phyloP scores from a whole-genome alignment of 2,888 invertebrate genomes.

The Hoplodrina blanda region DNA sequence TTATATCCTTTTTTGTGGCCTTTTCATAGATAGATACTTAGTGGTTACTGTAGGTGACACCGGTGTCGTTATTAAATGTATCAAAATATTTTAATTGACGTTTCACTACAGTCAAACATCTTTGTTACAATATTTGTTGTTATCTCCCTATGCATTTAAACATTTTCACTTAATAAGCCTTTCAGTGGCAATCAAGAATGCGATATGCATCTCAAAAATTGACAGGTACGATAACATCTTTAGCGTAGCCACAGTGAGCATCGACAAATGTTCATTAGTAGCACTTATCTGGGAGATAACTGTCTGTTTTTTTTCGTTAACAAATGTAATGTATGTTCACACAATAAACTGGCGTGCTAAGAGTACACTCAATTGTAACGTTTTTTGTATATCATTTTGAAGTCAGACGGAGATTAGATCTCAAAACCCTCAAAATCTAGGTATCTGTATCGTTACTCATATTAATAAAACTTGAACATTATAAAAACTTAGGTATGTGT shows the following conservation, averaged over 20 bases:
- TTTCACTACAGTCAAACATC: conserved; percentile 24
- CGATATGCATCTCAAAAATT: conserved; percentile 61
- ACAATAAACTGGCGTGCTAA: conserved; percentile 26
- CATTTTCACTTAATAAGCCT: conserved; percentile 55
- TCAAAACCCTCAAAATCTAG: background rate
- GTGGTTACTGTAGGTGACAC: background rate
- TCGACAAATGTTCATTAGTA: conserved; percentile 60
- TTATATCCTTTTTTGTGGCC: background rate
- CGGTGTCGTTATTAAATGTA: background rate
- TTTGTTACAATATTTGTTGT: conserved; percentile 25
- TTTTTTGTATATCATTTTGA: conserved; percentile 29
- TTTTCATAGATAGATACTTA: background rate
- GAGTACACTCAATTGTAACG: conserved; percentile 28
- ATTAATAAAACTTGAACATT: background rate
- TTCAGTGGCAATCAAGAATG: conserved; percentile 55
- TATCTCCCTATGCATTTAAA: conserved; percentile 37
- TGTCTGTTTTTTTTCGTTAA: conserved; percentile 40
- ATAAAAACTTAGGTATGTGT: background rate
- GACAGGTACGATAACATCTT: conserved; percentile 60
- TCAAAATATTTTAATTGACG: conserved; percentile 8
- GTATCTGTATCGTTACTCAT: conserved; percentile 1
- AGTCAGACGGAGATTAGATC: conserved; percentile 11
- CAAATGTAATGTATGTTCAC: conserved; percentile 22
- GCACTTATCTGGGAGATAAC: conserved; percentile 49
- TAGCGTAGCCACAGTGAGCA: conserved; percentile 35